Percentiles rank a stretch among this genome's conserved stretches.
Conservation (phyloP, 2,888 invertebrate species). For the Drosophila setosimentum region DNA sequence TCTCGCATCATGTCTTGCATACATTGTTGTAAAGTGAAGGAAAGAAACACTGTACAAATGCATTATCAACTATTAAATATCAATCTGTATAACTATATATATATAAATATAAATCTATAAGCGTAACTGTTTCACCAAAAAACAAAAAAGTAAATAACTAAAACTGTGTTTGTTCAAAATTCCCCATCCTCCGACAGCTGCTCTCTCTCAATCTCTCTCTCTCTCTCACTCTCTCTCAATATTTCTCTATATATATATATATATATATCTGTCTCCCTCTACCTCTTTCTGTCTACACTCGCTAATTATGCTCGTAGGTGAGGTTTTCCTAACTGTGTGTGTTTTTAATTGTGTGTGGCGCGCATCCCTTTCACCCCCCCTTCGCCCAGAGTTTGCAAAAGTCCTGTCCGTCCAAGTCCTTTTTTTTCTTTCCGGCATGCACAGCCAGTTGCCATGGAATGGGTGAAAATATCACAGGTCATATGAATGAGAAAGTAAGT, state of each 20-base stretch:
- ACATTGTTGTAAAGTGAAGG: slow-evolving; percentile 13
- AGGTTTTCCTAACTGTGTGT: slow-evolving; percentile 22
- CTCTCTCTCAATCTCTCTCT: slow-evolving; percentile 12
- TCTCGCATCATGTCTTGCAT: slow-evolving; percentile 48
- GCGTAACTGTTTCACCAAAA: slow-evolving; percentile 44
- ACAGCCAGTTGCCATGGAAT: slow-evolving; percentile 11
- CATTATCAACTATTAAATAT: slow-evolving; percentile 32
- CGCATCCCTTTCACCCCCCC: slow-evolving; percentile 8
- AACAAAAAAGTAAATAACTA: too few relatives aligned
- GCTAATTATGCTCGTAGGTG: slow-evolving; percentile 41
- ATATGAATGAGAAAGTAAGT: neutral
- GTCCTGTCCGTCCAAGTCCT: slow-evolving; percentile 17
- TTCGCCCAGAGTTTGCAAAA: slow-evolving; percentile 25
- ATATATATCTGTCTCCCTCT: slow-evolving; percentile 2
- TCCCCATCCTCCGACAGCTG: slow-evolving; percentile 44
- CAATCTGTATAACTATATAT: slow-evolving; percentile 37
- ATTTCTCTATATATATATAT: slow-evolving; percentile 5
- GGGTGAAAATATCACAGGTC: neutral
- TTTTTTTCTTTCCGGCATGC: slow-evolving; percentile 5
- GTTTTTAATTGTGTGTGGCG: slow-evolving; percentile 39
- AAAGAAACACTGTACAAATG: slow-evolving; percentile 54
- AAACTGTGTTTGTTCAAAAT: slow-evolving; percentile 18
- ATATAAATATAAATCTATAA: slow-evolving; percentile 32
- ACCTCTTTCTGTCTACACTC: slow-evolving; percentile 22
- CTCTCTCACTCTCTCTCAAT: slow-evolving; percentile 4